Evolutionary conservation across 2,113 vertebrate species (phyloP).

Genomic region (Daboia siamensis): DNA sequence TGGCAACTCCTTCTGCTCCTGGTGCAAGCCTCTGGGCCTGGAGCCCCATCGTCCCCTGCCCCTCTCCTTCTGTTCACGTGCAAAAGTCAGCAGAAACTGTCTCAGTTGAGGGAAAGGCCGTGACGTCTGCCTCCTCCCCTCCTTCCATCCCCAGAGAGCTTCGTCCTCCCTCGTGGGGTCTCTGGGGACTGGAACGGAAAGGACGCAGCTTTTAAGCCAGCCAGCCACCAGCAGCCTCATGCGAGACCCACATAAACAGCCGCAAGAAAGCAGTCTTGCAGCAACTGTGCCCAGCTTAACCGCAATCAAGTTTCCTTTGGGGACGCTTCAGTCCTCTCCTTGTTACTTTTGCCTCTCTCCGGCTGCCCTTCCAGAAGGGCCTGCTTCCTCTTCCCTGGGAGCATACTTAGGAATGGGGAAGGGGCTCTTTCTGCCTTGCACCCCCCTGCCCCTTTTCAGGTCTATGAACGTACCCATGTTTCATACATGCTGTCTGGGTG

Average conservation of each 20-base stretch:
- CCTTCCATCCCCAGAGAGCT: not conserved
- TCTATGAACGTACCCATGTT: slow-evolving; percentile 80
- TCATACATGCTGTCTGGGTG: slow-evolving; percentile 90
- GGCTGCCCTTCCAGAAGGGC: not conserved
- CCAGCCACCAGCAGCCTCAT: not conserved
- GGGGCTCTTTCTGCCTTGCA: not conserved
- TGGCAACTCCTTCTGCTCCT: not conserved
- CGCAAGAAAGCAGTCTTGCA: not conserved
- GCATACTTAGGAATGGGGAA: not conserved
- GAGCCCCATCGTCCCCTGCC: not conserved
- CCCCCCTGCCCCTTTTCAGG: rapidly evolving
- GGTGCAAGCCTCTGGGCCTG: not conserved
- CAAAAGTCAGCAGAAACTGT: not conserved
- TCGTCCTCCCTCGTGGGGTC: not conserved
- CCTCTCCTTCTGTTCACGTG: not conserved
- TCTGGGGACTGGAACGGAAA: not conserved
- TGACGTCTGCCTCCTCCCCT: not conserved
- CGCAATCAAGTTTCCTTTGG: not conserved
- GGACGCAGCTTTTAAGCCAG: not conserved
- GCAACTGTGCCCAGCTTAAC: not conserved
- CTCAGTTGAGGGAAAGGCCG: not conserved
- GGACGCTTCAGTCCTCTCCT: not conserved
- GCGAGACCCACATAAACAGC: not conserved
- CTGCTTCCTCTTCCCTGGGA: not conserved
- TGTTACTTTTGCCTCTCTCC: too few species aligned